Conservation (phyloP, 2,113 vertebrate species). For the Lynx canadensis region DNA sequence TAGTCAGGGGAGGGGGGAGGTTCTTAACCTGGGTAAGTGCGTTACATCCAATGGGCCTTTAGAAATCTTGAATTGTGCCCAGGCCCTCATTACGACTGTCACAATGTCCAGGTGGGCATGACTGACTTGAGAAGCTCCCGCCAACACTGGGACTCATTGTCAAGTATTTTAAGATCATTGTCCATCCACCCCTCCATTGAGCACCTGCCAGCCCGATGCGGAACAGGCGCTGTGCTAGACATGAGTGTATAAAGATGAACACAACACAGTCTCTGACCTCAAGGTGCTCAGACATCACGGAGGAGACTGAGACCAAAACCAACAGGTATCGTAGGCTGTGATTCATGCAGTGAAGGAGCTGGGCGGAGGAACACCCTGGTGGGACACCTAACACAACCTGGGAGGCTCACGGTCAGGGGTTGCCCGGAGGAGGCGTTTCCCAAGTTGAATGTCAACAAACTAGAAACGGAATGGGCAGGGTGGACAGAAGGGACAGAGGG, state of each 20-base stretch:
- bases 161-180: neutral
- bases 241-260: neutral
- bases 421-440: neutral
- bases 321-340: neutral
- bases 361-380: neutral
- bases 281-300: neutral
- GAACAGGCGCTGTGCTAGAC: neutral
- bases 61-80: neutral
- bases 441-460: neutral
- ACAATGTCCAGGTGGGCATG: neutral
- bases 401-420: neutral
- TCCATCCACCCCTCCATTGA: neutral
- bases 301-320: neutral
- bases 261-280: neutral
- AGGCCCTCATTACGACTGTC: neutral
- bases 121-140: neutral
- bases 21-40: neutral
- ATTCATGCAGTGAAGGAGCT: neutral
- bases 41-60: neutral
- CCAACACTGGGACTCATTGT: neutral
- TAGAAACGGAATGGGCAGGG: neutral
- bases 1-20: neutral
- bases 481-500: neutral
- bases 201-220: neutral
- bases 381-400: neutral